Percentiles rank a stretch among this genome's conserved stretches.
These are phyloP conservation scores for Nesoenas mayeri DNA, from an alignment of 2,113 vertebrate species.

Conservation along the genomic window DNA sequence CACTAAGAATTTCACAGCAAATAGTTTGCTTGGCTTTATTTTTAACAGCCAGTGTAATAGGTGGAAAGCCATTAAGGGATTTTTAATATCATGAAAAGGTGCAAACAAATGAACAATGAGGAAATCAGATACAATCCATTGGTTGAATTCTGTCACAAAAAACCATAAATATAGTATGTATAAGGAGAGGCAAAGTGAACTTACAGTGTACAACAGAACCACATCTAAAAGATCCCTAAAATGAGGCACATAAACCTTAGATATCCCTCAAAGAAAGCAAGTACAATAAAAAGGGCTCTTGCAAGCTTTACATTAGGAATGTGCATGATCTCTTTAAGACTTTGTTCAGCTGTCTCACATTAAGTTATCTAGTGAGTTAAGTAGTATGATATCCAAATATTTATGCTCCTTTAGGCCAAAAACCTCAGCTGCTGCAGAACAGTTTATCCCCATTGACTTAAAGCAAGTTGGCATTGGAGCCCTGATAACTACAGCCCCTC, in stretches of 20 bases:
- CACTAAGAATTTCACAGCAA: background rate
- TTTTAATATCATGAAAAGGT: background rate
- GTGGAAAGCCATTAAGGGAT: background rate
- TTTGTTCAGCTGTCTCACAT: background rate
- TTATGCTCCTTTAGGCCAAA: conserved; percentile 2
- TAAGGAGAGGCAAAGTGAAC: background rate
- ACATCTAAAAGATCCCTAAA: background rate
- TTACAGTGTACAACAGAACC: background rate
- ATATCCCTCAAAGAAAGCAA: background rate
- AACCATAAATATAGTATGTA: background rate
- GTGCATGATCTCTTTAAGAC: background rate
- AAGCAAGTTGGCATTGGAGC: background rate
- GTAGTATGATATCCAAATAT: background rate
- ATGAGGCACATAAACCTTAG: background rate
- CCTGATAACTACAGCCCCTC: background rate
- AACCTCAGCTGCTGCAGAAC: conserved; percentile 16
- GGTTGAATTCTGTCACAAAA: background rate
- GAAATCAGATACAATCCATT: background rate
- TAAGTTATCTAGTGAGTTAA: conserved; percentile 4
- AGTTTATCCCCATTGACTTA: background rate
- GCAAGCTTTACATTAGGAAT: background rate
- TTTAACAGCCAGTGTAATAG: background rate
- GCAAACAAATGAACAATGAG: background rate
- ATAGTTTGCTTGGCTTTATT: background rate
- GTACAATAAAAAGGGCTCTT: background rate